Evolutionary conservation across 2,888 invertebrate genomes (phyloP), one percentile per base, ranked within the genome.

Genomic region (Meloe dianella): DNA sequence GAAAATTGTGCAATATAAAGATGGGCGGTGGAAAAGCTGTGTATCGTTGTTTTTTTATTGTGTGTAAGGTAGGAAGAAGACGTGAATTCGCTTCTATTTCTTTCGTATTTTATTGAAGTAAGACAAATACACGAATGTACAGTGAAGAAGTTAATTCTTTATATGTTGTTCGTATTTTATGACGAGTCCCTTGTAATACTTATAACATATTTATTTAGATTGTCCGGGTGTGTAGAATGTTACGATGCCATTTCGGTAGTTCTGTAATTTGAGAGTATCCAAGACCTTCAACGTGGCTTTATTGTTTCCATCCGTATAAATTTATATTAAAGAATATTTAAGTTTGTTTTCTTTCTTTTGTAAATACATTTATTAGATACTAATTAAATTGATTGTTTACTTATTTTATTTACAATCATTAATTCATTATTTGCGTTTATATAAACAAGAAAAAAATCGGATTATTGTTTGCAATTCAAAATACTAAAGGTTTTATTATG

Each of bases 151-250:
- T 70, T 67, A 70, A 70, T 70, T 67, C 61, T 70, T 70, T 67
- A 70, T 70, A 66, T 68, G 65, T 70, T 67, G 67, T 51, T 60
- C 64, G 65, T 65, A 63, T 70, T 70, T 70, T 70, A 70, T 70
- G 70, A 70, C 70, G 66, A 68, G 70, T 63, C 66, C 67, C 67
- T 70, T 65, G 67, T 69, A 69, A 66, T 67, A 60, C 70, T 70
- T 67, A 67, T 70, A 67, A 70, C 65, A 70, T 70, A 70, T 70
- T 70, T 70, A 70, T 70, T 68, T 70, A 70, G 63, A 68, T 70
- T 68, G 67, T 68, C 65, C 67, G 24, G 67, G 63, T 65, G 67
- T 67, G 63, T 65, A 63, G 67, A 69, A 70, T 70, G 70, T 67
- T 69, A 69, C 65, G 69, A 69, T 63, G 61, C 68, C 61, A 66